A percentile compares a stretch with the other conserved stretches of the same genome.
Conservation (phyloP, 2,888 invertebrate species). For the Panorpa germanica region DNA sequence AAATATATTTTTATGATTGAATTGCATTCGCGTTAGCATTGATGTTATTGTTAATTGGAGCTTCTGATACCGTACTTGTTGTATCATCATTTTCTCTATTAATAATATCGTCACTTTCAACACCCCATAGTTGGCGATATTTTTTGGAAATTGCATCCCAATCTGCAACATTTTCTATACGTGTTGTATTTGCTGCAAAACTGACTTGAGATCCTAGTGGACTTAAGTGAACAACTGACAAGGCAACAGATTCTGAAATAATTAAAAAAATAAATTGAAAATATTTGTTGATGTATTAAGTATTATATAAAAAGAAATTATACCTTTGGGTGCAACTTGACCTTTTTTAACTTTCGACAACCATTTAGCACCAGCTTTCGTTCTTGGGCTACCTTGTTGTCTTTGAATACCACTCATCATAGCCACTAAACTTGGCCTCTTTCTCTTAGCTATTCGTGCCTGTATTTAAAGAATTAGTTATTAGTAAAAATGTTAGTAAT, state of each 20-base stretch:
- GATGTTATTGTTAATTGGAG: too few relatives aligned
- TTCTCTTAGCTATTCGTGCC: constrained; percentile 46
- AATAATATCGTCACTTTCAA: constrained; percentile 35
- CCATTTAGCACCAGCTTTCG: constrained; percentile 80
- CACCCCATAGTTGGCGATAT: constrained; percentile 56
- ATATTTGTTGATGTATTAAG: constrained; percentile 1
- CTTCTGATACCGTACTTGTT: too few relatives aligned
- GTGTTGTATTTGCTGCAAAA: constrained; percentile 48
- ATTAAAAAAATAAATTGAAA: constrained; percentile 1
- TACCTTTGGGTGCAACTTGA: constrained; percentile 51
- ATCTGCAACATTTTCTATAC: constrained; percentile 79
- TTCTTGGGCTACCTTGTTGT: constrained; percentile 57
- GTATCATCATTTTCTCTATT: constrained; percentile 19
- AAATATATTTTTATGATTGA: too few relatives aligned
- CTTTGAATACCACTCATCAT: constrained; percentile 59
- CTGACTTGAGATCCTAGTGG: constrained; percentile 72
- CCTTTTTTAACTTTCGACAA: constrained; percentile 73
- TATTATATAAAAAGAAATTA: constrained; percentile 5
- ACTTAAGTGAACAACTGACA: constrained; percentile 65
- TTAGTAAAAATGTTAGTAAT: constrained; percentile 4
- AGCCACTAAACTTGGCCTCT: constrained; percentile 67
- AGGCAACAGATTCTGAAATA: constrained; percentile 44
- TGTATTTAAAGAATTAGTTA: constrained; percentile 17
- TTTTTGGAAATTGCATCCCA: constrained; percentile 84
- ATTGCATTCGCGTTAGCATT: too few relatives aligned